phyloP scores from a whole-genome alignment of 2,888 invertebrate species.

The Phoenoteleia sp. region DNA sequence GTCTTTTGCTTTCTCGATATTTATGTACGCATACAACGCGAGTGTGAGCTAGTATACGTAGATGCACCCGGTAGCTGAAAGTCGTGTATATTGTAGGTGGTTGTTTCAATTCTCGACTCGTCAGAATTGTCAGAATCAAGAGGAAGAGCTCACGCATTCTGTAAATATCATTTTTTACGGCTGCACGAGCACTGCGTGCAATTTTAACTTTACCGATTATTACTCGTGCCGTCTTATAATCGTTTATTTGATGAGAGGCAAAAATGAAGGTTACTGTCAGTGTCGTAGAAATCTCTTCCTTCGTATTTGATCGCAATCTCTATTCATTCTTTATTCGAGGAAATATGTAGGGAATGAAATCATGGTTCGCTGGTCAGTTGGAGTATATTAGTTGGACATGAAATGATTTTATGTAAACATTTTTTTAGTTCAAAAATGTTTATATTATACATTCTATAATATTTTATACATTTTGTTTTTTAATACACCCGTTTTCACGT shows the following conservation, averaged over 20 bases:
- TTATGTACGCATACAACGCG: slow-evolving; percentile 34
- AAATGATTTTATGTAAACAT: too few relatives aligned
- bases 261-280: slow-evolving; percentile 10
- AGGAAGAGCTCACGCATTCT: slow-evolving; percentile 64
- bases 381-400: too few relatives aligned
- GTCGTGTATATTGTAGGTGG: slow-evolving; percentile 63
- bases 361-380: too few relatives aligned
- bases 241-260: slow-evolving; percentile 34
- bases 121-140: slow-evolving; percentile 52
- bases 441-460: too few relatives aligned
- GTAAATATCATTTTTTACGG: slow-evolving; percentile 68
- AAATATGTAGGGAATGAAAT: too few relatives aligned
- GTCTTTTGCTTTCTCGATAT: slow-evolving; percentile 67
- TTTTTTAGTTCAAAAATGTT: too few relatives aligned
- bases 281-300: not conserved
- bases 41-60: slow-evolving; percentile 18
- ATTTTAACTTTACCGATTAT: slow-evolving; percentile 49
- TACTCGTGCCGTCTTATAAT: slow-evolving; percentile 40
- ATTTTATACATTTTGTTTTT: too few relatives aligned
- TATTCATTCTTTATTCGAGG: not conserved
- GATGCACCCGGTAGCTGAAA: slow-evolving; percentile 69
- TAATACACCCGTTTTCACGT: too few relatives aligned
- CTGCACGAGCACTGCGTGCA: slow-evolving; percentile 54
- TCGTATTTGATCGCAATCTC: not conserved
- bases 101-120: slow-evolving; percentile 72